These are phyloP conservation scores for Sarcophaga caerulescens DNA, from an alignment of 2,888 invertebrate genomes.

Conservation along the genomic window DNA sequence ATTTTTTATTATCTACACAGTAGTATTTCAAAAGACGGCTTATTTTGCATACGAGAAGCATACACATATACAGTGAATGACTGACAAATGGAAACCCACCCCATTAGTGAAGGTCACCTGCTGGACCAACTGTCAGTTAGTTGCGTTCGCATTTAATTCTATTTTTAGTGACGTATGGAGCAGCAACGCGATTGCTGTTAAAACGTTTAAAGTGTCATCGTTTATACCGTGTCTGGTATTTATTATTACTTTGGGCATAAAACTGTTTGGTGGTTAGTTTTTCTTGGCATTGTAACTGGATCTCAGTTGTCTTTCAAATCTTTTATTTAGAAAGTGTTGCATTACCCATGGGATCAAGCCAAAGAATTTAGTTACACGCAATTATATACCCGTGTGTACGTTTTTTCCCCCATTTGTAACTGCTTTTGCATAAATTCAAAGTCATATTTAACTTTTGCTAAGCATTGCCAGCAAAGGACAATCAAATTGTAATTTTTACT, in stretches of 20 bases:
- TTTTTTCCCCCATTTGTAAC: neutral
- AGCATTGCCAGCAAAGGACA: constrained; percentile 9
- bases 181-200: neutral
- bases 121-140: constrained; percentile 46
- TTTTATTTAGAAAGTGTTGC: constrained; percentile 38
- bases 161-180: too few relatives aligned
- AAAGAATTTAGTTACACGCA: constrained; percentile 55
- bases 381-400: constrained; percentile 37
- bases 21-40: constrained; percentile 49
- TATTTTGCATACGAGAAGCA: constrained; percentile 46
- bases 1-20: constrained; percentile 63
- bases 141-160: neutral
- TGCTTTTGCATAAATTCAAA: neutral
- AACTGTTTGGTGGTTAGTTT: constrained; percentile 29
- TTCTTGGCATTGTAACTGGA: neutral
- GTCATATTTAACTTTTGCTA: constrained; percentile 28
- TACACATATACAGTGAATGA: constrained; percentile 5
- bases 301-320: neutral
- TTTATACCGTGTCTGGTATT: too few relatives aligned
- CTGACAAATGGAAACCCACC: constrained; percentile 61
- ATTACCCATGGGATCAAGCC: constrained; percentile 59
- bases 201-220: too few relatives aligned
- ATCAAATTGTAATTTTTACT: constrained; percentile 32
- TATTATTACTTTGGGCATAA: neutral
- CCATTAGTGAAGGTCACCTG: constrained; percentile 61